Conservation (phyloP, 2,113 vertebrate species). For the Delphinapterus leucas region DNA sequence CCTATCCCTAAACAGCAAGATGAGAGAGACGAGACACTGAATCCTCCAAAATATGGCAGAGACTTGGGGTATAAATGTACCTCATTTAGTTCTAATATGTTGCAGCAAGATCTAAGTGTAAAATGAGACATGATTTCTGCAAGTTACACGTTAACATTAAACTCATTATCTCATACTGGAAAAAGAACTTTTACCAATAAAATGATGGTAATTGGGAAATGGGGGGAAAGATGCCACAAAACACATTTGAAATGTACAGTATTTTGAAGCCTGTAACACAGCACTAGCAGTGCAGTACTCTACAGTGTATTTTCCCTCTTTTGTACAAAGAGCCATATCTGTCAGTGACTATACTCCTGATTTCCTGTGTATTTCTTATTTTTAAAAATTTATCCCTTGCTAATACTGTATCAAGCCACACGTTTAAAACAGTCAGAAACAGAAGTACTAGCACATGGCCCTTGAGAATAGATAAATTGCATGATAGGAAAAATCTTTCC, state of each 20-base stretch:
- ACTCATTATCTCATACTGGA: slow-evolving; percentile 26
- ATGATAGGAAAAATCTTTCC: slow-evolving; percentile 69
- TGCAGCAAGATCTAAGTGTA: background rate
- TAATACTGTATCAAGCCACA: slow-evolving; percentile 68
- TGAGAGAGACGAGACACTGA: background rate
- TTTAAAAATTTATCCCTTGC: background rate
- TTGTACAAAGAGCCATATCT: background rate
- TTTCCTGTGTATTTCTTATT: slow-evolving; percentile 35
- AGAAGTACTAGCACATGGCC: slow-evolving; percentile 61
- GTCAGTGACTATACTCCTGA: slow-evolving; percentile 34
- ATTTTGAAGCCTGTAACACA: background rate
- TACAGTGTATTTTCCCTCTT: background rate
- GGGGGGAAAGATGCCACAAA: background rate
- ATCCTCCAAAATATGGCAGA: background rate
- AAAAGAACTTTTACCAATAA: slow-evolving; percentile 16
- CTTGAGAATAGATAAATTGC: slow-evolving; percentile 65
- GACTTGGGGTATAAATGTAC: background rate
- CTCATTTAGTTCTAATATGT: background rate
- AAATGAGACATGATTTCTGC: slow-evolving; percentile 21
- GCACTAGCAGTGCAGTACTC: background rate
- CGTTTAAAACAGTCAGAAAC: slow-evolving; percentile 66
- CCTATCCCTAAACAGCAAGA: background rate
- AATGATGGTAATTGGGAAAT: background rate
- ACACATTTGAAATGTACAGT: background rate
- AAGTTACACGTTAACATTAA: slow-evolving; percentile 20